These are phyloP conservation scores for Andrena trimmerana DNA, from an alignment of 2,888 invertebrate species.

Conservation along the genomic window DNA sequence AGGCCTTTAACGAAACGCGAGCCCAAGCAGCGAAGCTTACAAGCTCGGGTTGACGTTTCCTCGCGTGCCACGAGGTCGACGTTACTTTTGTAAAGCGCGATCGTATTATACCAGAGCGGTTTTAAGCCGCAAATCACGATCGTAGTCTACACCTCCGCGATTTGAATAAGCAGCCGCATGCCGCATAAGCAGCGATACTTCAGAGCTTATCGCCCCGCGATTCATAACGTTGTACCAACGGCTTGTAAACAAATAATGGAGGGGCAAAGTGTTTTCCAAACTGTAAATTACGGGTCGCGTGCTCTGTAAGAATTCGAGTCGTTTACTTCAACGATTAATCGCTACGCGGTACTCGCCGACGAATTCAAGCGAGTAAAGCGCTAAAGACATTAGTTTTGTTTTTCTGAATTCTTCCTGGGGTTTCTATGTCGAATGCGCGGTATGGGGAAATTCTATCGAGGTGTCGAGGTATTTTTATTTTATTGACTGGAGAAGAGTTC, in stretches of 20 bases:
- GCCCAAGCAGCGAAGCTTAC: slow-evolving; percentile 2
- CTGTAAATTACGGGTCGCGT: not conserved
- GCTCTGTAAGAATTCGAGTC: not conserved
- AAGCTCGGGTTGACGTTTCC: slow-evolving; percentile 8
- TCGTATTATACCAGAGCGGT: slow-evolving; percentile 12
- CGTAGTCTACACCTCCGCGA: not conserved
- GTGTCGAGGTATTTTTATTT: slow-evolving; percentile 30
- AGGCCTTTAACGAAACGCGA: slow-evolving; percentile 32
- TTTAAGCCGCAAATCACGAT: slow-evolving; percentile 30
- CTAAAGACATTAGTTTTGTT: slow-evolving; percentile 12
- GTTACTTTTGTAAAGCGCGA: slow-evolving; percentile 6
- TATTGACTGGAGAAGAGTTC: slow-evolving; percentile 3
- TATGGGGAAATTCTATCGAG: slow-evolving; percentile 45
- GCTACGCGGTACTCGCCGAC: not conserved
- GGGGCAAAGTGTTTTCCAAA: slow-evolving; percentile 6
- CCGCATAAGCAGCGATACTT: slow-evolving; percentile 8
- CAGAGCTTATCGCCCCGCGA: not conserved
- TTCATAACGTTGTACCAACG: not conserved
- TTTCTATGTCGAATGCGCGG: slow-evolving; percentile 11
- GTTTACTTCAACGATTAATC: slow-evolving; percentile 28
- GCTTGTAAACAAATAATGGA: not conserved
- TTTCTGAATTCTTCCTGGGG: slow-evolving; percentile 24
- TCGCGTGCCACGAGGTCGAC: slow-evolving; percentile 49
- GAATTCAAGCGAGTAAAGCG: slow-evolving; percentile 29
- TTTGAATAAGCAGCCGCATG: slow-evolving; percentile 28